Base-by-base conservation (phyloP, 2,113 vertebrate genomes). In the Myocastor coypus region DNA sequence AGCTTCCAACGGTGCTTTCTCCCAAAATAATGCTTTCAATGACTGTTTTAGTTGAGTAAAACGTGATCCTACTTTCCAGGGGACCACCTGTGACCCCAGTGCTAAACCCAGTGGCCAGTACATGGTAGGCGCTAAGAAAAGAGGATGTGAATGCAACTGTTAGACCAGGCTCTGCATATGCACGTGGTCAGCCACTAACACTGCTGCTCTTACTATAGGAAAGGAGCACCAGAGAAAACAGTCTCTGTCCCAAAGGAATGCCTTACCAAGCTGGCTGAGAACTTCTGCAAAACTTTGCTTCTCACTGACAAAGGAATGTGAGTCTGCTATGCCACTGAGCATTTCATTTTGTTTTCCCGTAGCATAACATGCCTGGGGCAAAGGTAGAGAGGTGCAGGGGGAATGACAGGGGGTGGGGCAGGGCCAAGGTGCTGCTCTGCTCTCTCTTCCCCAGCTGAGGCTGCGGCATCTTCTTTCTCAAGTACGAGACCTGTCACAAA, bases 221-320 rank as follows among this genome's bases (percentile, higher is more conserved):
- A 87, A 63, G 46, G 37, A 87, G 6, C 17, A 17, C 59, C 81
- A 55, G 50, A 50, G 46, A 3, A 5, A 78, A 63, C 37, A 69
- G n/a, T 28, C 77, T 57, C 9, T 92, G 55, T 82, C 87, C 77
- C 87, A 66, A n/a, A 85, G 94, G 96, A 96, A 71, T 71, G 92
- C 30, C 87, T 90, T 73, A 95, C 17, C 22, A 30, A 93, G 63
- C 30, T 89, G 57, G 30, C 28, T 28, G 52, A 84, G 80, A 96
- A 87, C 52, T 61, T 96, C 52, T 80, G 30, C 63, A 86, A 94
- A 94, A 87, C 28, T 87, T 86, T 59, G 20, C 86, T 97, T 94
- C 87, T 92, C 78, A 64, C 19, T 52, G 59, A 77, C 66, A 87
- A 69, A 93, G 91, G 91, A 55, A 52, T 71, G 42, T 52, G 64